A percentile compares a stretch with the other conserved stretches of the same genome.
Evolutionary conservation across 2,888 invertebrate species (phyloP).

Genomic region (Dryococelus australis): DNA sequence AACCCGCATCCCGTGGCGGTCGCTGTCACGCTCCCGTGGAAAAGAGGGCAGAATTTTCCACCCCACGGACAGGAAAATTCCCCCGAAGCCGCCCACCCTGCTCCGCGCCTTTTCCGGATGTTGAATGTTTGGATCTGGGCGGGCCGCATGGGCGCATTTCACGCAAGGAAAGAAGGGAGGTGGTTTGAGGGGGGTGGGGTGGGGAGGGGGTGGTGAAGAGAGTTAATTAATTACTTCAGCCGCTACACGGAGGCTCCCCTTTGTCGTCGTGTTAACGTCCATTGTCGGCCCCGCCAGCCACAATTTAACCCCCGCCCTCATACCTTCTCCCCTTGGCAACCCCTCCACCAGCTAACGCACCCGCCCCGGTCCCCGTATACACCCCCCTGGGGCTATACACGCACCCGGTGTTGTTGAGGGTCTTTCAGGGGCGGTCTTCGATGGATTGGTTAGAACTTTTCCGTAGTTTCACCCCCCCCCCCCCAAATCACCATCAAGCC

Average conservation of each 20-base stretch:
- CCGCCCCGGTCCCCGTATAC: background rate
- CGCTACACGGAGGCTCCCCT: background rate
- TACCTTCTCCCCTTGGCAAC: background rate
- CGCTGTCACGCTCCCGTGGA: too few species aligned
- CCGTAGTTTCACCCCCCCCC: too few species aligned
- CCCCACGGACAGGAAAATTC: too few species aligned
- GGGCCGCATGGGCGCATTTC: background rate
- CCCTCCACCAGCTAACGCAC: background rate
- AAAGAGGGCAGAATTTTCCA: too few species aligned
- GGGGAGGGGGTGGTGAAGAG: background rate
- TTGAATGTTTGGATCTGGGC: background rate
- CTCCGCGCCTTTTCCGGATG: background rate
- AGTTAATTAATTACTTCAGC: constrained; percentile 16
- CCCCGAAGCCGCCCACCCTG: too few species aligned
- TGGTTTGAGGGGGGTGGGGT: background rate
- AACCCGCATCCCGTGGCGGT: too few species aligned
- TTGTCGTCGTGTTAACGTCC: background rate
- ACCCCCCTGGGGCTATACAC: background rate
- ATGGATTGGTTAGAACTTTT: too few species aligned
- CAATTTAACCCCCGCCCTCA: background rate
- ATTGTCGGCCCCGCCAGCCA: constrained; percentile 1
- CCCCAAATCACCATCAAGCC: too few species aligned
- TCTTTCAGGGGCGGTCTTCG: too few species aligned
- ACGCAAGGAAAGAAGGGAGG: background rate
- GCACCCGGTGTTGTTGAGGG: too few species aligned